Evolutionary conservation across 2,113 vertebrate genomes (phyloP).

Genomic region (Cyanocitta stelleri): DNA sequence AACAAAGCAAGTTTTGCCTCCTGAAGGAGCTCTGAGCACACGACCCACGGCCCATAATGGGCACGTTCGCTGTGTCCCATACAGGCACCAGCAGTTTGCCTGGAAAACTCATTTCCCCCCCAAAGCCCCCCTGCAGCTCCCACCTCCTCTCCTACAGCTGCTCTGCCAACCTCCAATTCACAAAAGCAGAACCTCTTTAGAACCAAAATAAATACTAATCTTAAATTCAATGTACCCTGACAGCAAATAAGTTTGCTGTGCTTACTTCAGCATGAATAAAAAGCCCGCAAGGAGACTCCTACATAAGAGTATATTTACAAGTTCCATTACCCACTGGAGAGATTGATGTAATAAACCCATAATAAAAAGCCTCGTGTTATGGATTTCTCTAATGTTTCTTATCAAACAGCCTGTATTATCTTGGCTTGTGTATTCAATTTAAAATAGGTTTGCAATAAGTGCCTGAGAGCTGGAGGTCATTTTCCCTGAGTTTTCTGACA

Average conservation of each 20-base stretch:
- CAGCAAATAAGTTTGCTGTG: slow-evolving; percentile 87
- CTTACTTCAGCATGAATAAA: slow-evolving; percentile 89
- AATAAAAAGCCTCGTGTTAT: slow-evolving; percentile 72
- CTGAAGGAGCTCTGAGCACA: background rate
- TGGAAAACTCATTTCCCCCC: background rate
- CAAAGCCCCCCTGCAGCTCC: background rate
- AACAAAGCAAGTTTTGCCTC: background rate
- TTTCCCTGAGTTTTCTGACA: background rate
- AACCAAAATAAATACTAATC: slow-evolving; percentile 90
- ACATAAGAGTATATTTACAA: slow-evolving; percentile 72
- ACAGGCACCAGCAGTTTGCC: background rate
- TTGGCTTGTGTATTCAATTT: slow-evolving; percentile 67
- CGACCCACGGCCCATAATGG: fast-evolving
- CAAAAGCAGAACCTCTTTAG: slow-evolving; percentile 80
- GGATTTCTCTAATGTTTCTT: slow-evolving; percentile 76
- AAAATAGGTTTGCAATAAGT: slow-evolving; percentile 69
- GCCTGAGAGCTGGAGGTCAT: slow-evolving; percentile 62
- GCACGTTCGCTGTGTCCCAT: background rate
- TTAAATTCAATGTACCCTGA: slow-evolving; percentile 91
- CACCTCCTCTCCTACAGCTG: slow-evolving; percentile 38
- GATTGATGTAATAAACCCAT: slow-evolving; percentile 74
- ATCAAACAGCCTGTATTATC: slow-evolving; percentile 68
- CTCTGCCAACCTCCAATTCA: slow-evolving; percentile 63
- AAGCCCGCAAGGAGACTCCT: slow-evolving; percentile 72
- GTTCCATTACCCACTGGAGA: slow-evolving; percentile 75